Conservation (phyloP, 1,140 invertebrate genomes). For the Cydia strobilella region DNA sequence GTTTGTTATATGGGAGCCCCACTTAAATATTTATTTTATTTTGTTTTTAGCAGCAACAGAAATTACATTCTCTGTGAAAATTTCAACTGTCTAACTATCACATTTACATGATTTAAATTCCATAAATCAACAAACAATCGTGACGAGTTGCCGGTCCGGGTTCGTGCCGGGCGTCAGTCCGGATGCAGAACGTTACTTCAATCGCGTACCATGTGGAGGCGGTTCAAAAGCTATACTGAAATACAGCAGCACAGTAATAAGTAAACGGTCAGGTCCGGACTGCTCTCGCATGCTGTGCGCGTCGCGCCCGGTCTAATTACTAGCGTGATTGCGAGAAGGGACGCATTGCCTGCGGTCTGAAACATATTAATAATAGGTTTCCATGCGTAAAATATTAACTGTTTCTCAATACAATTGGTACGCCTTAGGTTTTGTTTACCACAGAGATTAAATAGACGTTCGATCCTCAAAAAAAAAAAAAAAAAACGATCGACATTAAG, state of each 20-base stretch:
- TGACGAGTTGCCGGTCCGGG: not conserved
- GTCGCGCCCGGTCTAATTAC: conserved; percentile 5
- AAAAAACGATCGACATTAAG: too few relatives aligned
- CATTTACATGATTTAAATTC: too few relatives aligned
- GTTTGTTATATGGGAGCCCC: too few relatives aligned
- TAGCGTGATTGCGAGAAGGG: not conserved
- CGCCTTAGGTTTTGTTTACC: too few relatives aligned
- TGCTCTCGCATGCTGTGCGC: not conserved
- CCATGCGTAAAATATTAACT: not conserved
- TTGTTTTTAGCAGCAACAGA: too few relatives aligned
- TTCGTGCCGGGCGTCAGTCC: not conserved
- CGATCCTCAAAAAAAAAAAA: too few relatives aligned
- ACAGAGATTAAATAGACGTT: too few relatives aligned
- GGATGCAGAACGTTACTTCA: not conserved
- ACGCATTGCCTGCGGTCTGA: not conserved
- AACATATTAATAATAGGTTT: not conserved
- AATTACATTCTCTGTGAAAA: too few relatives aligned
- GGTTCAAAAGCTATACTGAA: not conserved
- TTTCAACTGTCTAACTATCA: too few relatives aligned
- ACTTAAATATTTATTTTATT: too few relatives aligned
- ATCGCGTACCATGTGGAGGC: not conserved
- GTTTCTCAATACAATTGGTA: not conserved
- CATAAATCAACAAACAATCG: conserved; percentile 31
- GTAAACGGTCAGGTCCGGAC: not conserved
- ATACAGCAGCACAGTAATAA: not conserved